Percentiles rank a stretch among this genome's conserved stretches.
Evolutionary conservation across 2,797 vertebrate genomes (phyloP).

Genomic region (Ceyx erithaca): DNA sequence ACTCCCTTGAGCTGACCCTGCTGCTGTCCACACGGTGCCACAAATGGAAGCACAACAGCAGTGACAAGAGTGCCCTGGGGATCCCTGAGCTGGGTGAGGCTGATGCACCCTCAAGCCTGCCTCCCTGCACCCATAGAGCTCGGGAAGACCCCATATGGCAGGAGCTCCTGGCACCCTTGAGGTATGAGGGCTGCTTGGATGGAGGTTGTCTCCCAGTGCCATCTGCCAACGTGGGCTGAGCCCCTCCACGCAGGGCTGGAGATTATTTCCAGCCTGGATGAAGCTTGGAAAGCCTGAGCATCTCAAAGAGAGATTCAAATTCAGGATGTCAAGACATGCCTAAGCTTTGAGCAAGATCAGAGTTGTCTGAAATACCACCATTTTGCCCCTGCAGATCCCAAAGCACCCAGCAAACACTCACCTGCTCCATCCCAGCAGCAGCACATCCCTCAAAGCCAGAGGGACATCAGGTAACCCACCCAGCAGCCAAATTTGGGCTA

Average conservation of each 20-base stretch:
- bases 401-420: not conserved
- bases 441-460: not conserved
- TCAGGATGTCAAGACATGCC: not conserved
- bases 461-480: not conserved
- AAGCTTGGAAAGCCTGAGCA: not conserved
- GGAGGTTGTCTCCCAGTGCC: not conserved
- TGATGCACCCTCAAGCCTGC: not conserved
- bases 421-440: not conserved
- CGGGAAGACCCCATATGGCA: not conserved
- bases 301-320: not conserved
- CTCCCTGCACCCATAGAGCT: accelerated
- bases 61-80: accelerated
- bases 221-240: not conserved
- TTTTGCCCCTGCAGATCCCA: not conserved
- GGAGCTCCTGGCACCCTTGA: not conserved
- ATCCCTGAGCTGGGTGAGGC: not conserved
- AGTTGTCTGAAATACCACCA: not conserved
- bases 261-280: not conserved
- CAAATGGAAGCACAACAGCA: not conserved
- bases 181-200: not conserved
- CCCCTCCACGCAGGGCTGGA: not conserved
- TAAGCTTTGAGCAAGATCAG: not conserved
- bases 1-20: not conserved
- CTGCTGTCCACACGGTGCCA: accelerated
- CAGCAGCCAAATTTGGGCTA: not conserved